Conservation (phyloP, 2,888 invertebrate genomes). For the Lasioglossum vierecki region DNA sequence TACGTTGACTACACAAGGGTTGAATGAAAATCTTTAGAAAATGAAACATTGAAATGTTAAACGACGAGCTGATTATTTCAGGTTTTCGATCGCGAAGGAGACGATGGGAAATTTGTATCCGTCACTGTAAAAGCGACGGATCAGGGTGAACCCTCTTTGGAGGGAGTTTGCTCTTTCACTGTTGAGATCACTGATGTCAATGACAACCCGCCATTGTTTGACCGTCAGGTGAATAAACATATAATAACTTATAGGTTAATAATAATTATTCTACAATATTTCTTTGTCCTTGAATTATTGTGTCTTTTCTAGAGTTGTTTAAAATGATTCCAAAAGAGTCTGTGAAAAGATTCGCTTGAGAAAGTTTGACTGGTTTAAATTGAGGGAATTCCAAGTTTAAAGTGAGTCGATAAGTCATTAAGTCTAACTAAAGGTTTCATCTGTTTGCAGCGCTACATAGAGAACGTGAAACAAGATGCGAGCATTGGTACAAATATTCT, state of each 20-base stretch:
- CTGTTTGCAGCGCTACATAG: slow-evolving; percentile 94
- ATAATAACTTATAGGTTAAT: neutral
- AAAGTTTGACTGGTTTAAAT: too few relatives aligned
- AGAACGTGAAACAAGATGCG: slow-evolving; percentile 98
- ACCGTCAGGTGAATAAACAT: slow-evolving; percentile 92
- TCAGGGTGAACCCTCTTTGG: slow-evolving; percentile 98
- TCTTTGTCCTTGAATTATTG: too few relatives aligned
- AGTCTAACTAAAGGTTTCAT: too few relatives aligned
- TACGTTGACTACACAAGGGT: too few relatives aligned
- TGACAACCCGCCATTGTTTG: slow-evolving; percentile 97
- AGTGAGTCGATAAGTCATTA: too few relatives aligned
- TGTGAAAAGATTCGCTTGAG: too few relatives aligned
- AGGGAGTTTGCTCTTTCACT: slow-evolving; percentile 99
- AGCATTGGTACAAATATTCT: slow-evolving; percentile 97
- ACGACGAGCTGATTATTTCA: slow-evolving; percentile 66
- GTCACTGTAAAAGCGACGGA: slow-evolving; percentile 99
- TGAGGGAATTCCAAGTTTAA: too few relatives aligned
- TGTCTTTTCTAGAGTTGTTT: too few relatives aligned
- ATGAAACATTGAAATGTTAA: neutral
- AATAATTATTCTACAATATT: neutral
- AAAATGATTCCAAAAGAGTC: too few relatives aligned
- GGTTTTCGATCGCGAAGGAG: slow-evolving; percentile 98
- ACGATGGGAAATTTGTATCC: slow-evolving; percentile 97
- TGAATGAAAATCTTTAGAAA: too few relatives aligned
- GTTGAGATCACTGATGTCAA: slow-evolving; percentile 99